Base-by-base conservation (phyloP, 64 coral and sea anemone genomes). In the Montipora sp. region DNA sequence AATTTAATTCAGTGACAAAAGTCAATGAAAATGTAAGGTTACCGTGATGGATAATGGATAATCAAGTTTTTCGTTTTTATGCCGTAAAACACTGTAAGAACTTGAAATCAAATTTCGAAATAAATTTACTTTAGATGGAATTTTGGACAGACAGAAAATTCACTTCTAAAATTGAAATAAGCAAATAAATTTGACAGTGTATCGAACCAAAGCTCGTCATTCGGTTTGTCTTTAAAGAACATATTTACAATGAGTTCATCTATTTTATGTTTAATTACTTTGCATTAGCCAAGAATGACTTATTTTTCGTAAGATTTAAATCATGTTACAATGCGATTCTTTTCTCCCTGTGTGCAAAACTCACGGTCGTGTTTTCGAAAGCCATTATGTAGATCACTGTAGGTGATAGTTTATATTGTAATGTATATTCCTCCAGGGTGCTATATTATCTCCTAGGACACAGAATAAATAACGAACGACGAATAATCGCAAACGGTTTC, bases 401-500 rank as follows among this genome's bases (percentile, higher is more conserved):
- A 36, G 88, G 73, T 70, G 88, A 94, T 90, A 78, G 77, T 86
- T 94, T 85, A 94, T 94, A 85, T 94, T 94, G 87, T 94, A 90
- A 90, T 94, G 71, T 85, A 71, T 85, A 90, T 90, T 70, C 93
- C 93, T 73, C 72, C 50, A 87, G 78, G 88, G 87, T 75, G 51
- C 81, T 75, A 58, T 20, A 70, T 83, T 77, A 84, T 83, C 89
- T 89, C 87, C 87, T 77, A 78, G 61, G 76, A 88, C 88, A 75
- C 73, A 71, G 73, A 83, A 90, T 90, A 77, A 90, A 85, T 76
- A 76, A 81, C 51, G 76, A 90, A 90, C 51, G 66, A 55, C 59
- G 81, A 78, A 84, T 71, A 94, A 90, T 84, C 83, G 83, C 79
- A 79, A 89, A 90, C 61, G 57, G 78, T 70, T 61, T 71, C 73